phyloP scores from a whole-genome alignment of 2,113 vertebrate genomes.

The Toxotes jaculatrix region DNA sequence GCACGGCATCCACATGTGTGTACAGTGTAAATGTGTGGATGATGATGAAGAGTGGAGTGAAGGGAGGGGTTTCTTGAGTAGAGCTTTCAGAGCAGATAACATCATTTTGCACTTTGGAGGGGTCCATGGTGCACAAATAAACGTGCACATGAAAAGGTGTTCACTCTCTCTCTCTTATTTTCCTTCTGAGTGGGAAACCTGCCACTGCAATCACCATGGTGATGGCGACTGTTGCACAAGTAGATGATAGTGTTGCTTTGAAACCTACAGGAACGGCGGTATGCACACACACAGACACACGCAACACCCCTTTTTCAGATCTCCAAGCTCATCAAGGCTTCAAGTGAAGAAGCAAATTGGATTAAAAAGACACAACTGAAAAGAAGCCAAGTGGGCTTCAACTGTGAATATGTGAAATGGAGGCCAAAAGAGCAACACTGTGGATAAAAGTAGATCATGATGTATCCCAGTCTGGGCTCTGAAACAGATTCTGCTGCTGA shows the following conservation, averaged over 20 bases:
- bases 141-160: constrained; percentile 12
- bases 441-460: constrained; percentile 4
- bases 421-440: background rate
- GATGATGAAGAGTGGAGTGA: background rate
- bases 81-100: constrained; percentile 33
- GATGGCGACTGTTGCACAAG: background rate
- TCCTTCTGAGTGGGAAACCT: constrained; percentile 33
- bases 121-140: background rate
- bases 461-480: background rate
- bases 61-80: constrained; percentile 5
- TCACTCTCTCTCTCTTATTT: background rate
- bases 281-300: background rate
- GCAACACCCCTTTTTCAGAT: constrained; percentile 9
- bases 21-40: background rate
- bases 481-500: background rate
- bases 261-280: background rate
- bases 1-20: background rate
- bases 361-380: constrained; percentile 36
- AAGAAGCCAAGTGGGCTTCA: constrained; percentile 32
- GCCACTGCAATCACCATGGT: constrained; percentile 33
- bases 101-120: constrained; percentile 64
- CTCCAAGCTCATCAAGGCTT: constrained; percentile 25
- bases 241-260: constrained; percentile 23
- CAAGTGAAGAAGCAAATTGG: constrained; percentile 43
- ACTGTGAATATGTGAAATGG: constrained; percentile 5